phyloP scores from a whole-genome alignment of 2,113 vertebrate species.

The Cariama cristata region DNA sequence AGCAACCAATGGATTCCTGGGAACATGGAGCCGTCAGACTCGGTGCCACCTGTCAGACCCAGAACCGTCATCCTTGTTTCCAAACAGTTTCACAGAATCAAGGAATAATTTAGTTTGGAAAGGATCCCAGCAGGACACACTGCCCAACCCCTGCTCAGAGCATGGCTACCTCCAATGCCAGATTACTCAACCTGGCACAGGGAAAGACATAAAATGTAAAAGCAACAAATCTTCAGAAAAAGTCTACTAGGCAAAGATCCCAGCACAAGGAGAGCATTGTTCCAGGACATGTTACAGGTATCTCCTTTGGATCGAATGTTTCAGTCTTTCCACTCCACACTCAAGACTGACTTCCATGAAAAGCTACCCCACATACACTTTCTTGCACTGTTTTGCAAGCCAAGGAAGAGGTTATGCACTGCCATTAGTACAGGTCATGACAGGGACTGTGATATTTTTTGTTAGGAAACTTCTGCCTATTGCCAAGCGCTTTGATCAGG shows the following conservation, averaged over 20 bases:
- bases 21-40: background rate
- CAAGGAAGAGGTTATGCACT: background rate
- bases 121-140: conserved; percentile 5
- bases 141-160: background rate
- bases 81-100: conserved; percentile 49
- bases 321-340: background rate
- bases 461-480: background rate
- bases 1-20: background rate
- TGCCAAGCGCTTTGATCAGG: background rate
- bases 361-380: background rate
- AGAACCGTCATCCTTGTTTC: background rate
- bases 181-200: background rate
- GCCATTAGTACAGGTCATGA: background rate
- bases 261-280: background rate
- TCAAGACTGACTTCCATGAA: background rate
- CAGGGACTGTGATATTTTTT: background rate
- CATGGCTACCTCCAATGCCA: background rate
- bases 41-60: background rate
- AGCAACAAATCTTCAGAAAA: background rate
- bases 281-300: background rate
- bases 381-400: background rate
- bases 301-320: background rate
- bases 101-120: conserved; percentile 49
- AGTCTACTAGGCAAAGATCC: background rate
- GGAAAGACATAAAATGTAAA: background rate